These are phyloP conservation scores for Merops nubicus DNA, from an alignment of 2,113 vertebrate genomes.

Conservation along the genomic window DNA sequence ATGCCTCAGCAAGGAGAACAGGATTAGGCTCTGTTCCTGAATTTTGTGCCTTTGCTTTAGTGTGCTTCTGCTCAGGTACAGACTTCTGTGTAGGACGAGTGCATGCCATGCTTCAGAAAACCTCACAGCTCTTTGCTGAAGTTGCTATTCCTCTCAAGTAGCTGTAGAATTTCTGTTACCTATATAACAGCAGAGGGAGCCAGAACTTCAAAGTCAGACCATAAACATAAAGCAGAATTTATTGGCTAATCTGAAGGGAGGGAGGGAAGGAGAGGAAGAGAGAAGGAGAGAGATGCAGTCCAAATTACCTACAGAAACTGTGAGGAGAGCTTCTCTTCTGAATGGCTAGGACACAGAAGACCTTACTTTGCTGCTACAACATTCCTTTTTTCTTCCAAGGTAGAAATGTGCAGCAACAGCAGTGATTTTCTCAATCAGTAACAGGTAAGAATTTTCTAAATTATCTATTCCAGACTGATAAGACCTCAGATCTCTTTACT, in stretches of 20 bases:
- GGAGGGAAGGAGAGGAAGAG: neutral
- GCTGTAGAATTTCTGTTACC: neutral
- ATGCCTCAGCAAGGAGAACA: neutral
- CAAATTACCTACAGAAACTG: conserved; percentile 12
- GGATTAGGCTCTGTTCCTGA: neutral
- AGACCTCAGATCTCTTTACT: neutral
- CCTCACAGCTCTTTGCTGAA: neutral
- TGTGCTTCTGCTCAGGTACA: neutral
- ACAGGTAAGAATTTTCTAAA: conserved; percentile 49
- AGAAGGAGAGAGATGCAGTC: neutral
- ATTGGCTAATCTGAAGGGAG: conserved; percentile 13
- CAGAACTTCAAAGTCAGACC: conserved; percentile 15
- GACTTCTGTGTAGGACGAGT: accelerated
- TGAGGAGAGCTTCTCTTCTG: neutral
- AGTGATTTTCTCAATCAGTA: neutral
- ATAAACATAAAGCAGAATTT: neutral
- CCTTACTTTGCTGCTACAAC: neutral
- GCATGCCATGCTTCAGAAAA: neutral
- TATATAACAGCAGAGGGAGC: conserved; percentile 62
- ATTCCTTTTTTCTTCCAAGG: neutral
- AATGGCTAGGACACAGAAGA: neutral
- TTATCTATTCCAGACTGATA: neutral
- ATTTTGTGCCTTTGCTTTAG: neutral
- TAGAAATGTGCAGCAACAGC: neutral
- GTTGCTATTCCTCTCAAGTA: neutral